Conservation (phyloP, 2,797 vertebrate species). For the Peromyscus eremicus region DNA sequence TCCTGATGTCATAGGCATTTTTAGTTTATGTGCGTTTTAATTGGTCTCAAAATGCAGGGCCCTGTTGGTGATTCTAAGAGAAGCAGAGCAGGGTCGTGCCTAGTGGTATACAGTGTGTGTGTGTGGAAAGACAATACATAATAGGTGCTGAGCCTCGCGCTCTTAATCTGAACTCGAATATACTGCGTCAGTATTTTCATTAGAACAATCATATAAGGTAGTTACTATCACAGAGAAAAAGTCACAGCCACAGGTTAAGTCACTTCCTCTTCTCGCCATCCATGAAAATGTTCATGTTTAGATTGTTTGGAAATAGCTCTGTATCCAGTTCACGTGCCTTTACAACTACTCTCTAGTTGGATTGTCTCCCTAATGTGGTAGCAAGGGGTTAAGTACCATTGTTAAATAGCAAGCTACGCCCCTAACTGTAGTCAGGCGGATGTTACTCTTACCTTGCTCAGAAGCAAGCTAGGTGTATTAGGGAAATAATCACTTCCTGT, state of each 20-base stretch:
- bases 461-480: background rate
- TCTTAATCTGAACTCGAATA: background rate
- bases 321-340: background rate
- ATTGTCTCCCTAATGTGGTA: background rate
- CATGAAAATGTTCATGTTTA: background rate
- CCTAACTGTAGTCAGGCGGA: background rate
- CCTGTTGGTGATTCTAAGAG: background rate
- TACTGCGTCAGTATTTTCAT: background rate
- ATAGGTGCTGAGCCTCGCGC: background rate
- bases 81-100: background rate
- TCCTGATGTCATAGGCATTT: background rate
- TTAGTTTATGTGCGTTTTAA: background rate
- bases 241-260: background rate
- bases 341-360: background rate
- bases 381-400: background rate
- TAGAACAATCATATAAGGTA: background rate
- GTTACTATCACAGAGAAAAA: background rate
- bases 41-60: background rate
- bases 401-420: background rate
- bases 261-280: background rate
- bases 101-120: background rate
- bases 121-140: background rate
- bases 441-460: slow-evolving; percentile 11
- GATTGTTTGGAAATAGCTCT: background rate
- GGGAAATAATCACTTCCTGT: slow-evolving; percentile 36